phyloP scores from a whole-genome alignment of 2,888 invertebrate genomes.

The Noctua comes region DNA sequence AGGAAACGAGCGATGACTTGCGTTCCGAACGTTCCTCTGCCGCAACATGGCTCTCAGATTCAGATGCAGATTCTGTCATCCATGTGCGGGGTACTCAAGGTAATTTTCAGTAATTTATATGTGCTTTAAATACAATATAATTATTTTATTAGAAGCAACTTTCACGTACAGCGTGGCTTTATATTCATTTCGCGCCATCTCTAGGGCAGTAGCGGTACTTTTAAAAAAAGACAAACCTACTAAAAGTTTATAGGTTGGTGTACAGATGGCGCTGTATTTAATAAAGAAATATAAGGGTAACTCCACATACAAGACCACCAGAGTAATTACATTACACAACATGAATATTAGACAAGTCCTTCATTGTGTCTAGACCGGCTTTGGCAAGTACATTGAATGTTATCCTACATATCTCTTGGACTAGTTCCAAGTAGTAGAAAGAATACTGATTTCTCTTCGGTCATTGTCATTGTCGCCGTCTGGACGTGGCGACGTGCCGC shows the following conservation, averaged over 20 bases:
- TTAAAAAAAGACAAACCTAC: not conserved
- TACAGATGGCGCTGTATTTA: slow-evolving; percentile 69
- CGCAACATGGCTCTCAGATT: slow-evolving; percentile 92
- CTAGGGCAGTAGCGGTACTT: slow-evolving; percentile 68
- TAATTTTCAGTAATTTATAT: slow-evolving; percentile 53
- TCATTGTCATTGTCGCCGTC: slow-evolving; percentile 87
- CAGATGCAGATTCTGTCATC: slow-evolving; percentile 95
- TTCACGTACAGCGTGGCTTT: too few relatives aligned
- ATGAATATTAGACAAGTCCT: slow-evolving; percentile 53
- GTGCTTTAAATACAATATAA: not conserved
- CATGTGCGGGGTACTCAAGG: slow-evolving; percentile 90
- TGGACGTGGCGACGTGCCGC: slow-evolving; percentile 73
- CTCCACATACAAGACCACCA: slow-evolving; percentile 17
- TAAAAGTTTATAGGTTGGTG: not conserved
- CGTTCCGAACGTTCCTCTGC: slow-evolving; percentile 93
- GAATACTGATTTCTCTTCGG: slow-evolving; percentile 75
- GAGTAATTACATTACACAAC: slow-evolving; percentile 27
- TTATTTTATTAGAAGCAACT: not conserved
- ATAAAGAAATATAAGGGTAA: slow-evolving; percentile 20
- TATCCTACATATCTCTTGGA: slow-evolving; percentile 78
- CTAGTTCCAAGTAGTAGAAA: slow-evolving; percentile 77
- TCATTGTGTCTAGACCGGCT: slow-evolving; percentile 56
- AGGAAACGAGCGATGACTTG: slow-evolving; percentile 96
- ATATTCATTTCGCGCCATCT: slow-evolving; percentile 77
- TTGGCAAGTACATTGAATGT: slow-evolving; percentile 63